A percentile compares a stretch with the other conserved stretches of the same genome.
These are phyloP conservation scores for Narcine bancroftii DNA, from an alignment of 2,113 vertebrate species.

Conservation along the genomic window DNA sequence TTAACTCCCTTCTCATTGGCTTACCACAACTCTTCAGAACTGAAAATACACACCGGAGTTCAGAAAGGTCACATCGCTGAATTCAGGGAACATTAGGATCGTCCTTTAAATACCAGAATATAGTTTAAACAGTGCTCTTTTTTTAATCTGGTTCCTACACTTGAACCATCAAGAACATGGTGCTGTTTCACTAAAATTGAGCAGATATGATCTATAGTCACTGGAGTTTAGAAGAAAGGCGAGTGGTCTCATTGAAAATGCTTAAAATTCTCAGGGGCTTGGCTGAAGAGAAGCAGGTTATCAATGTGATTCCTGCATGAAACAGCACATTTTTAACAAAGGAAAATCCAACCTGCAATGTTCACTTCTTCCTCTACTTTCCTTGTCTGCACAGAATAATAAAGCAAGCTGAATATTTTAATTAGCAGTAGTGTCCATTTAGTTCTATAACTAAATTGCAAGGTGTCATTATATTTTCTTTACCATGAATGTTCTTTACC, in stretches of 20 bases:
- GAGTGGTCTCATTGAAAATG: too few species aligned
- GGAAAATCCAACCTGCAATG: background rate
- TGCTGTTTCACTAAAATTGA: background rate
- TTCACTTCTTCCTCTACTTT: background rate
- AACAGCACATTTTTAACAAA: background rate
- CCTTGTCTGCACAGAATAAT: background rate
- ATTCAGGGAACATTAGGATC: background rate
- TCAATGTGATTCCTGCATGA: background rate
- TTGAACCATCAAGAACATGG: background rate
- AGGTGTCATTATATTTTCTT: too few species aligned
- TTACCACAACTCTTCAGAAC: background rate
- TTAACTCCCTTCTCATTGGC: constrained; percentile 28
- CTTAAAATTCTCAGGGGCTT: too few species aligned
- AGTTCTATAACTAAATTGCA: background rate
- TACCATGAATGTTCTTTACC: background rate
- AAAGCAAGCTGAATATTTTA: background rate
- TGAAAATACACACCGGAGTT: constrained; percentile 5
- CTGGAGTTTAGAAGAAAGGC: too few species aligned
- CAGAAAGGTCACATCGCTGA: background rate
- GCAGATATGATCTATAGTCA: too few species aligned
- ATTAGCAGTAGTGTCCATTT: background rate
- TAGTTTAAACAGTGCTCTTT: background rate
- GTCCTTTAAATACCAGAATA: background rate
- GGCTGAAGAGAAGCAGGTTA: too few species aligned
- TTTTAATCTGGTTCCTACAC: background rate